phyloP scores from a whole-genome alignment of 2,888 invertebrate species.

The Leptinotarsa juncta region DNA sequence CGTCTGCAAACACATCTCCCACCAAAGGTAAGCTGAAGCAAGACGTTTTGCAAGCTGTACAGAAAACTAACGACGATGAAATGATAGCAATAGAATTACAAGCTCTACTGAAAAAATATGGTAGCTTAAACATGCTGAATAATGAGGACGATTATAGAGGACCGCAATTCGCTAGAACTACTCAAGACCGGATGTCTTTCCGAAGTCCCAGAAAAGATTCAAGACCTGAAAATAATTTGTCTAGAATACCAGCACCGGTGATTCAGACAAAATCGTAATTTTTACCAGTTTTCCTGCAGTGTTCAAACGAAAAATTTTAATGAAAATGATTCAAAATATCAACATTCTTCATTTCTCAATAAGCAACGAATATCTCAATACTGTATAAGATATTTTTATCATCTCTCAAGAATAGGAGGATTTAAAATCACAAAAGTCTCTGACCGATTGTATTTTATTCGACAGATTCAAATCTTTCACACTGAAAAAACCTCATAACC shows the following conservation, averaged over 20 bases:
- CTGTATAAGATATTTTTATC: too few species aligned
- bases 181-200: slow-evolving; percentile 52
- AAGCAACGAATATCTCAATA: too few species aligned
- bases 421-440: too few species aligned
- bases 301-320: neutral
- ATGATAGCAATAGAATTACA: slow-evolving; percentile 81
- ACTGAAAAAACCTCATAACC: too few species aligned
- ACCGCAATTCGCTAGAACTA: slow-evolving; percentile 40
- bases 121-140: slow-evolving; percentile 70
- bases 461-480: too few species aligned
- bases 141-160: slow-evolving; percentile 68
- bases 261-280: slow-evolving; percentile 41
- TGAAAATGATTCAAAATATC: neutral
- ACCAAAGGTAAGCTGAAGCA: slow-evolving; percentile 76
- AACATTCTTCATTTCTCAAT: neutral
- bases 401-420: too few species aligned
- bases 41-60: slow-evolving; percentile 79
- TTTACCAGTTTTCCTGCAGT: neutral
- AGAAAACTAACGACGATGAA: slow-evolving; percentile 75
- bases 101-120: slow-evolving; percentile 74
- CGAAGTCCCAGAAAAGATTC: slow-evolving; percentile 69
- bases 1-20: slow-evolving; percentile 73
- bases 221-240: slow-evolving; percentile 66
- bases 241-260: slow-evolving; percentile 69
- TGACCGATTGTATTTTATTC: too few species aligned